These are phyloP conservation scores for Lingula anatina DNA, from an alignment of 2,888 invertebrate genomes.

Conservation along the genomic window DNA sequence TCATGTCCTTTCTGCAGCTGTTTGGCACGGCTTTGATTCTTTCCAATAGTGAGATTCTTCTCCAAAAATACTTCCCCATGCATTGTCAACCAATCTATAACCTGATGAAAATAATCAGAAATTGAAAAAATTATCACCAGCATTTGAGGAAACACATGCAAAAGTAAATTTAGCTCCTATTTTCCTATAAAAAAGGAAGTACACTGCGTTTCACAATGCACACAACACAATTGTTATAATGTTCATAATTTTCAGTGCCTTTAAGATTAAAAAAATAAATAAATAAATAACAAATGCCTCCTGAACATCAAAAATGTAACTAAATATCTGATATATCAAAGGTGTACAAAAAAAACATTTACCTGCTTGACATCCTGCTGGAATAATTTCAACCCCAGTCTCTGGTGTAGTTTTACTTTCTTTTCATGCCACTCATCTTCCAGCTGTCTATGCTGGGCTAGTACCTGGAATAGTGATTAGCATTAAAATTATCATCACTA, in stretches of 20 bases:
- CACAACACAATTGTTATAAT: too few species aligned
- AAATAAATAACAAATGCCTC: too few species aligned
- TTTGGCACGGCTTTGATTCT: conserved; percentile 88
- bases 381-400: conserved; percentile 83
- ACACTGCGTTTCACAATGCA: too few species aligned
- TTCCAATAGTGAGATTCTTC: conserved; percentile 94
- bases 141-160: too few species aligned
- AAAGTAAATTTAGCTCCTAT: too few species aligned
- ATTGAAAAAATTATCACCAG: too few species aligned
- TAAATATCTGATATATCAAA: too few species aligned
- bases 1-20: conserved; percentile 97
- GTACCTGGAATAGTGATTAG: conserved; percentile 56
- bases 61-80: conserved; percentile 95
- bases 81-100: conserved; percentile 93
- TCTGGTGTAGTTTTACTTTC: conserved; percentile 89
- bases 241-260: too few species aligned
- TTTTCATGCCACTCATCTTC: conserved; percentile 94
- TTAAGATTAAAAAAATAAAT: too few species aligned
- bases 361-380: conserved; percentile 97
- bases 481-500: not conserved
- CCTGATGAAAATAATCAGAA: too few species aligned
- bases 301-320: too few species aligned
- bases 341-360: not conserved
- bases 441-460: conserved; percentile 87
- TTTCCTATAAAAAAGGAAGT: too few species aligned